Evolutionary conservation across 1,140 invertebrate species (phyloP), one percentile per base, ranked within the genome.

Genomic region (Orchestia grillus): DNA sequence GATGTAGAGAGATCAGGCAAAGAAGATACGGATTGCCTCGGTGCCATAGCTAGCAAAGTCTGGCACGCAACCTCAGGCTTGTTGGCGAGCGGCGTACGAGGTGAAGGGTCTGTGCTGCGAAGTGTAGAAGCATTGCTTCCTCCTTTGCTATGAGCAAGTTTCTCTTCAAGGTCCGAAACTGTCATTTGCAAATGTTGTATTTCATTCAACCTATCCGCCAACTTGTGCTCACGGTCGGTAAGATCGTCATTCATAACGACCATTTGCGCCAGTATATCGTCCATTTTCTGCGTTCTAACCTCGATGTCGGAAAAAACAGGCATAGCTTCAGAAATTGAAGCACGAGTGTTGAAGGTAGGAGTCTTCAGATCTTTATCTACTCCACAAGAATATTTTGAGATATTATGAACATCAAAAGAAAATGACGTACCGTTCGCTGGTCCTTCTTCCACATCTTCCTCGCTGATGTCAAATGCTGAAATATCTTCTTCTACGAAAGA

Each of bases 401-500:
- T 44, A n/a, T 95, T n/a, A 95, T n/a, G 28, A 53, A 40, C 36
- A 40, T 96, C 96, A 41, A 95, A 96, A 44, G 96, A 90, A 36
- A 42, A 42, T 90, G 88, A 90, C 40, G 43, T n/a, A 40, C 44
- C 43, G 41, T 28, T 45, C 40, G 41, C 43, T 19, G 36, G 28
- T 36, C 23, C 92, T 40, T 45, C 92, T 94, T 45, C 44, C 0
- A 94, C 23, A 44, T 94, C 92, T n/a, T 94, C 92, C 4, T 45
- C 43, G 11, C 8, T 45, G 0, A n/a, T 8, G 19, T 94, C 92
- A n/a, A 94, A 94, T 28, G 11, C 23, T 15, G 53, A 44, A 44
- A 88, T 95, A 36, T 97, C 96, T 16, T 97, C 97, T 62, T 97
- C 95, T 90, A 96, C 87, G n/a, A 96, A 96, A 87, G 96, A 62